phyloP scores from a whole-genome alignment of 2,113 vertebrate species.

The Atherinomorus stipes region DNA sequence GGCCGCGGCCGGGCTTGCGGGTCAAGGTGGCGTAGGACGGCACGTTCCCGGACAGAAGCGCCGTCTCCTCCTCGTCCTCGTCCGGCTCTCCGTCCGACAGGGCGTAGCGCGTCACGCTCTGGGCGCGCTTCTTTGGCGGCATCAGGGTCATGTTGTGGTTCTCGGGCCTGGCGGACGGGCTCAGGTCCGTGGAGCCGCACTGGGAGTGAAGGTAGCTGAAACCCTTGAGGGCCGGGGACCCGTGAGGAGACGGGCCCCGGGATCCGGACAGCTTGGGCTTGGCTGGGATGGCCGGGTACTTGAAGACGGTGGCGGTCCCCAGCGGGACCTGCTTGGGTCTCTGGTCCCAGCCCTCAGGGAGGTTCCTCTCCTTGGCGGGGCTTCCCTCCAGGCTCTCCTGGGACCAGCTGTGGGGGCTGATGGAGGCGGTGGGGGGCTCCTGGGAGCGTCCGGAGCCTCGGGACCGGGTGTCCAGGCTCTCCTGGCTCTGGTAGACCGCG shows the following conservation, averaged over 20 bases:
- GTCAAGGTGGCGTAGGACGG: constrained; percentile 91
- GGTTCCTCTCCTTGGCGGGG: constrained; percentile 85
- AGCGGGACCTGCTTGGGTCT: constrained; percentile 69
- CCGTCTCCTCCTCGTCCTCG: constrained; percentile 81
- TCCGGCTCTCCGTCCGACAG: constrained; percentile 89
- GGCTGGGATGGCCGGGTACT: constrained; percentile 73
- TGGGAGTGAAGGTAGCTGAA: constrained; percentile 79
- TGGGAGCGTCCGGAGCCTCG: constrained; percentile 91
- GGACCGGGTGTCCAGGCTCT: constrained; percentile 91
- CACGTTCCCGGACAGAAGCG: constrained; percentile 71
- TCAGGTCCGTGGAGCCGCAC: constrained; percentile 63
- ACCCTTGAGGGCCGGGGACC: constrained; percentile 69
- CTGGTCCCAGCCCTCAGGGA: constrained; percentile 89
- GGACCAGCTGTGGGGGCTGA: constrained; percentile 78
- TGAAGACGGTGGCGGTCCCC: constrained; percentile 74
- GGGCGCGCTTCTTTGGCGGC: constrained; percentile 85
- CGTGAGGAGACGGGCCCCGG: constrained; percentile 50
- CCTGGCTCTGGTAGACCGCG: constrained; percentile 88
- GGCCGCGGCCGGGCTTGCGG: constrained; percentile 85
- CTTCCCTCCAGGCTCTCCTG: constrained; percentile 83
- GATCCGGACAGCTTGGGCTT: constrained; percentile 68
- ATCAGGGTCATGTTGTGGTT: constrained; percentile 26
- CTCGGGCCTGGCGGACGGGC: neutral
- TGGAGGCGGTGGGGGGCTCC: constrained; percentile 80
- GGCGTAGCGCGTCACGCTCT: constrained; percentile 88